Percentiles rank a stretch among this genome's conserved stretches.
phyloP scores from a whole-genome alignment of 2,797 vertebrate species.

The Myotis vivesi region DNA sequence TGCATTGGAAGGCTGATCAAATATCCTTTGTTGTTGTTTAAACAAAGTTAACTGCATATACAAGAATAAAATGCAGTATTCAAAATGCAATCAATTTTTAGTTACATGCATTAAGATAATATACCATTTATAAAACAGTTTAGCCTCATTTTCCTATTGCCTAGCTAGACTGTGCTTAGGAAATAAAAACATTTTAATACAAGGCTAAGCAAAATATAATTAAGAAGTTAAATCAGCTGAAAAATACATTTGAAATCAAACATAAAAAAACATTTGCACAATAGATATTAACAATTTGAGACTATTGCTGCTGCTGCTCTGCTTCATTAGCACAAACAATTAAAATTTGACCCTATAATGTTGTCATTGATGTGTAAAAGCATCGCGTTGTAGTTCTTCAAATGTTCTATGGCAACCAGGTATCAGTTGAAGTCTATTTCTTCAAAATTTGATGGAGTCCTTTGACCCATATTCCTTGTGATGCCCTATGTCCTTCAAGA shows the following conservation, averaged over 20 bases:
- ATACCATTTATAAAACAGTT: not conserved
- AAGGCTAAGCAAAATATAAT: not conserved
- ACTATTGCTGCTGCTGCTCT: not conserved
- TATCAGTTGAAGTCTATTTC: not conserved
- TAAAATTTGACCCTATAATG: not conserved
- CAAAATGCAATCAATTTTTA: not conserved
- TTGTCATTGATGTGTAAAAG: not conserved
- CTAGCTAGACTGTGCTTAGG: not conserved
- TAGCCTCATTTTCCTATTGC: not conserved
- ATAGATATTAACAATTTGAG: not conserved
- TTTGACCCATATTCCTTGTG: not conserved
- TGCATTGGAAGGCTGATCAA: not conserved
- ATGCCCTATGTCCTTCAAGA: not conserved
- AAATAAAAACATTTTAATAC: not conserved
- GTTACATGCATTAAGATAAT: not conserved
- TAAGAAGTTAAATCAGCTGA: conserved; percentile 4
- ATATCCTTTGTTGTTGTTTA: not conserved
- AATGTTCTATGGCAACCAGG: not conserved
- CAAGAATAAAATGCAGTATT: not conserved
- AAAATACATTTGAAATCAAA: conserved; percentile 7
- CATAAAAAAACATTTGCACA: not conserved
- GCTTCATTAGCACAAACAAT: not conserved
- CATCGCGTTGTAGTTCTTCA: not conserved
- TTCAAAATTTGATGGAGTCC: not conserved
- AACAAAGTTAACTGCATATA: not conserved